Conservation (phyloP, 64 coral and sea anemone genomes). For the Pocillopora verrucosa region DNA sequence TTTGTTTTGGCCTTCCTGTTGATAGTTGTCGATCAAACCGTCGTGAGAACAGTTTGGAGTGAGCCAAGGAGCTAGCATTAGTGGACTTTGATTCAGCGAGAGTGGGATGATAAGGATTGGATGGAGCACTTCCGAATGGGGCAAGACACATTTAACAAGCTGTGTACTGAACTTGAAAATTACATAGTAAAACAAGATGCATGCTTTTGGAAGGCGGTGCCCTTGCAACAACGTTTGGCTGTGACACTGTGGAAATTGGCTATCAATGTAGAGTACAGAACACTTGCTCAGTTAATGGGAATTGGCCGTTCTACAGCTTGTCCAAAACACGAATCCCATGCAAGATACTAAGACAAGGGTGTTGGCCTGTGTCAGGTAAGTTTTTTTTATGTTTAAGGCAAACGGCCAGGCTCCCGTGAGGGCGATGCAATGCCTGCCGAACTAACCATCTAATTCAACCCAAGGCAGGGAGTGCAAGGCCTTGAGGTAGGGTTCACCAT, state of each 20-base stretch:
- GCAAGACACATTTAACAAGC: slow-evolving; percentile 24
- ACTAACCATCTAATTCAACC: no score
- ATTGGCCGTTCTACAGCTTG: slow-evolving; percentile 16
- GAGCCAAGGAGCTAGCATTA: slow-evolving; percentile 15
- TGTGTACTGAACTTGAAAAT: background rate
- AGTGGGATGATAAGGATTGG: no score
- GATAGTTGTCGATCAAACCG: slow-evolving; percentile 27
- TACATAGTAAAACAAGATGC: background rate
- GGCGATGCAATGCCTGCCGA: no score
- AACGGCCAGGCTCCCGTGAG: no score
- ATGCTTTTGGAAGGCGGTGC: no score
- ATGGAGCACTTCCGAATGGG: slow-evolving; percentile 27
- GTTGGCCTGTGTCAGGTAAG: no score
- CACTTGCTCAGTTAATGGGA: slow-evolving; percentile 24
- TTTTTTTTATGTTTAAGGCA: no score
- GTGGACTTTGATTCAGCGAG: slow-evolving; percentile 21
- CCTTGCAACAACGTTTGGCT: no score
- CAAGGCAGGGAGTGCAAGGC: no score
- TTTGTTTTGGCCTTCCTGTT: background rate
- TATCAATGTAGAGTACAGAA: slow-evolving; percentile 21
- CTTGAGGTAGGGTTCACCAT: no score
- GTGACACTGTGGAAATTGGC: slow-evolving; percentile 25
- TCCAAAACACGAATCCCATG: no score
- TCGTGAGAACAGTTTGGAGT: slow-evolving; percentile 15
- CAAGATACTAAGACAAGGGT: no score